phyloP scores from a whole-genome alignment of 1,140 invertebrate genomes.

The Radopholus similis region DNA sequence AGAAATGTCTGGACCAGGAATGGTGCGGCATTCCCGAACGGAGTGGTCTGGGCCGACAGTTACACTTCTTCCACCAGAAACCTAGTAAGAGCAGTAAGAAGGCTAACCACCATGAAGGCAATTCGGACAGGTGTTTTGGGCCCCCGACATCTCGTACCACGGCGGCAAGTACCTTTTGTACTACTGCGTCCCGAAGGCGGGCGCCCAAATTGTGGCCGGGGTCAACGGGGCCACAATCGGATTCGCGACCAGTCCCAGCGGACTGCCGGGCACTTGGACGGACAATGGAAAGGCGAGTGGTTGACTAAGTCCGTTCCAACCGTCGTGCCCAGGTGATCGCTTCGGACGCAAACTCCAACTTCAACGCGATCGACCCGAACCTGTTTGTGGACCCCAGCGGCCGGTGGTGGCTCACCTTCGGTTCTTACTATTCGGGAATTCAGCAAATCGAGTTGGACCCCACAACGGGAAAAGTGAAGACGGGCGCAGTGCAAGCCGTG shows the following conservation, averaged over 20 bases:
- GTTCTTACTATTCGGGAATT: constrained; percentile 9
- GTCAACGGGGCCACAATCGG: too few species aligned
- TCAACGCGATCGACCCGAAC: constrained; percentile 21
- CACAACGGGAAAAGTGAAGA: neutral
- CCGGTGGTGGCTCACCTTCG: constrained; percentile 11
- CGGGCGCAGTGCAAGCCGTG: too few species aligned
- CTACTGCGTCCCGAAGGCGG: too few species aligned
- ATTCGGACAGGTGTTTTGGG: too few species aligned
- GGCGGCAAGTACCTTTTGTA: too few species aligned
- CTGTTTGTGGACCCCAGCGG: constrained; percentile 4
- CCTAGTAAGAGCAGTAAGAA: too few species aligned
- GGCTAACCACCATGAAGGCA: too few species aligned
- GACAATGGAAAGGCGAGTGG: neutral
- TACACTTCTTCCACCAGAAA: constrained; percentile 1
- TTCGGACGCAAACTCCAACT: neutral
- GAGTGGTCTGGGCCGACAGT: neutral
- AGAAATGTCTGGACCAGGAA: neutral
- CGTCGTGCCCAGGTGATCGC: neutral
- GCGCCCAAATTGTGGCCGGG: too few species aligned
- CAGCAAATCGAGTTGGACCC: constrained; percentile 9
- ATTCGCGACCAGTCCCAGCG: too few species aligned
- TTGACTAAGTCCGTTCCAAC: neutral
- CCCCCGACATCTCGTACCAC: too few species aligned
- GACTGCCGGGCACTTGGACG: neutral
- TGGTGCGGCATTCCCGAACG: constrained; percentile 7